phyloP scores from a whole-genome alignment of 1,140 invertebrate species.

The Macrotrachela quadricornifera region DNA sequence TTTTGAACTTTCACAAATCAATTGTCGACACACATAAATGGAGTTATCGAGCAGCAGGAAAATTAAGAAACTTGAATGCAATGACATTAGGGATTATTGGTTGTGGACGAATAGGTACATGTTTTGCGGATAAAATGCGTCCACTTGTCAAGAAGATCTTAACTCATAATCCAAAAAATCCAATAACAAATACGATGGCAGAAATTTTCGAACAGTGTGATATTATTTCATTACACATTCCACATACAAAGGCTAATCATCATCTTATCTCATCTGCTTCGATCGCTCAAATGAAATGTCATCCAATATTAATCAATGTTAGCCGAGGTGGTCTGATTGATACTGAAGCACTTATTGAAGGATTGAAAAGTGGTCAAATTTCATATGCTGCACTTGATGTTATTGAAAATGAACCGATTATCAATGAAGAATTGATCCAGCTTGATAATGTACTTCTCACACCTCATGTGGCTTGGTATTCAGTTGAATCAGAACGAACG shows the following conservation, averaged over 20 bases:
- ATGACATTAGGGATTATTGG: conserved; percentile 4
- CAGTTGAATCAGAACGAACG: too few relatives aligned
- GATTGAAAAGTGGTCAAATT: neutral
- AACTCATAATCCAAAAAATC: too few relatives aligned
- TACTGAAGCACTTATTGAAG: conserved; percentile 1
- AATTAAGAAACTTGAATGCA: too few relatives aligned
- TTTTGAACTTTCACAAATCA: too few relatives aligned
- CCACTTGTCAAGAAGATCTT: too few relatives aligned
- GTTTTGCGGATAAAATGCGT: neutral
- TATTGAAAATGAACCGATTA: conserved; percentile 5
- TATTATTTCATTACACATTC: neutral
- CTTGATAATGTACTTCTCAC: too few relatives aligned
- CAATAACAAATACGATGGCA: neutral
- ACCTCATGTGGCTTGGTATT: too few relatives aligned
- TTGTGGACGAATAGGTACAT: conserved; percentile 2
- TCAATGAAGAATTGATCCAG: too few relatives aligned
- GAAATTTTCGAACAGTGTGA: neutral
- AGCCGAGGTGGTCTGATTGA: conserved; percentile 5
- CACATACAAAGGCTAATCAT: neutral
- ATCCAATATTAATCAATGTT: neutral
- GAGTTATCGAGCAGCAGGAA: neutral
- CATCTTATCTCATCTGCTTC: neutral
- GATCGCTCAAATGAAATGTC: conserved; percentile 1
- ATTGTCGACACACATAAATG: too few relatives aligned
- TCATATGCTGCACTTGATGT: conserved; percentile 4